Base-by-base conservation (phyloP, 2,113 vertebrate genomes). In the Loxodonta africana region DNA sequence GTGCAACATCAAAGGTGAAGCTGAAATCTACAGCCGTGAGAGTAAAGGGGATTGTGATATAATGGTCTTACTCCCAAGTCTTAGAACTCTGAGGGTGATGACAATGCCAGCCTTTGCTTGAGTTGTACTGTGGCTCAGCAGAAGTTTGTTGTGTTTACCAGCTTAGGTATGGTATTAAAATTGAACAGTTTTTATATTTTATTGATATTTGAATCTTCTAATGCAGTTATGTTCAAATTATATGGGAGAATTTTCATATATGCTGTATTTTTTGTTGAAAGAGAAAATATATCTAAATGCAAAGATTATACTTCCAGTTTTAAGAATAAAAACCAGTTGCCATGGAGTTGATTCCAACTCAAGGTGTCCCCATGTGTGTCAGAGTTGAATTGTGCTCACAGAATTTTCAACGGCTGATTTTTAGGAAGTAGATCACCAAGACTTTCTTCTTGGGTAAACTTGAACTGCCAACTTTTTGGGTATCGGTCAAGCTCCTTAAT, bases 1-100 rank as follows among this genome's bases (percentile, higher is more conserved):
- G 88, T 84, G 83, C 67, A 83, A 74, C 65, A 82, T 98, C 90
- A 87, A 89, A 97, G 92, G 33, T 82, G 94, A 96, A 87, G 91
- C 96, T 96, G 73, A 90, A 80, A 9, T 82, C 48, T 46, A 60
- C 93, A 91, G 88, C 90, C 81, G 37, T 92, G 91, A 97, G 93
- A 94, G 80, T 96, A 92, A 87, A 95, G 62, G 76, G 81, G 95
- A 96, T 57, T 96, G 71, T 91, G 83, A 80, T 60, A 28, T 63
- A 91, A 94, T 44, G 57, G 0, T n/a, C 89, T 91, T 8, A 23
- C 18, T 81, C 62, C 67, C 21, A 2, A 28, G 7, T 76, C 74
- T 63, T 71, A 89, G 46, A 17, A 26, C 74, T 46, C 18, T 0
- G 0, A 20, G 33, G 26, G 37, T 3, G 5, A 18, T 33, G 25